These are phyloP conservation scores for Sminthurides bifidus DNA, from an alignment of 1,140 invertebrate genomes.

Conservation along the genomic window DNA sequence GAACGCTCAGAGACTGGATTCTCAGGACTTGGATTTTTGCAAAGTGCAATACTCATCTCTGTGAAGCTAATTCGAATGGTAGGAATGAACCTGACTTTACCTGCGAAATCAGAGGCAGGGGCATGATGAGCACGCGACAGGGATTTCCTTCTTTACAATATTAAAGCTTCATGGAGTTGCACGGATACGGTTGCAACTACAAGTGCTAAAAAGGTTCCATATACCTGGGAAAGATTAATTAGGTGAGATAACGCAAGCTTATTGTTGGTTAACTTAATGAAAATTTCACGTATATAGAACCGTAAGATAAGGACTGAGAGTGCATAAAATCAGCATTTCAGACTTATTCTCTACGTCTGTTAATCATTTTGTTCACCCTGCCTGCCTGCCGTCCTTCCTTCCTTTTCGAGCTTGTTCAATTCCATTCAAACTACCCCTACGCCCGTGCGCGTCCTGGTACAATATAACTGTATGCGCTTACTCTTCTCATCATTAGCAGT, in stretches of 20 bases:
- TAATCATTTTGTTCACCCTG: slow-evolving; percentile 5
- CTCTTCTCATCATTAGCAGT: no score
- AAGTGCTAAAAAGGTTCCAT: no score
- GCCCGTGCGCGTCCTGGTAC: no score
- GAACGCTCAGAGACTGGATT: no score
- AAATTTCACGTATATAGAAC: slow-evolving; percentile 10
- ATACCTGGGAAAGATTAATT: slow-evolving; percentile 12
- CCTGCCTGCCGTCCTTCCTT: not conserved
- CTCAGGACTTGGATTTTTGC: no score
- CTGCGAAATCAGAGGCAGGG: not conserved
- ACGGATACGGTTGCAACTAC: no score
- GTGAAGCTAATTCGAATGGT: no score
- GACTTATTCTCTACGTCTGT: slow-evolving; percentile 12
- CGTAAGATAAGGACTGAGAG: slow-evolving; percentile 1
- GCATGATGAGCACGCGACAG: not conserved
- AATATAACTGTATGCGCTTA: no score
- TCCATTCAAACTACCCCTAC: not conserved
- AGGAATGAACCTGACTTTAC: no score
- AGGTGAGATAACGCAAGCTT: slow-evolving; percentile 6
- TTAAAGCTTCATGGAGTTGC: no score
- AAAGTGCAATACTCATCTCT: no score
- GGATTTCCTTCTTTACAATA: no score
- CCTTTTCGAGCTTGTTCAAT: not conserved
- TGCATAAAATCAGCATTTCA: slow-evolving; percentile 10
- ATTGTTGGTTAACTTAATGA: slow-evolving; percentile 11